Base-by-base conservation (phyloP, 2,888 invertebrate species). In the Serripes groenlandicus region DNA sequence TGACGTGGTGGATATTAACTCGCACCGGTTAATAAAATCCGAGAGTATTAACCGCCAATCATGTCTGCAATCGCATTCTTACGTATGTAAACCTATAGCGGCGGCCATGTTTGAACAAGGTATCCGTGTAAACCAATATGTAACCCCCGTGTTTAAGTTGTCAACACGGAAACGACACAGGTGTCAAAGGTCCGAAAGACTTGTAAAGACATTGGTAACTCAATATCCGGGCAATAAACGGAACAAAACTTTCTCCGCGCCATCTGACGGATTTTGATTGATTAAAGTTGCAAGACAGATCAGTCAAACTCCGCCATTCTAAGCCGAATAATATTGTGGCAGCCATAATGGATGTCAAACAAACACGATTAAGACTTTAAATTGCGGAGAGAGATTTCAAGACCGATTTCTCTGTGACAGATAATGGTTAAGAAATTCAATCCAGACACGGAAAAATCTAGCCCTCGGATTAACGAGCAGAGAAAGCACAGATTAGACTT, bases 71-170 rank as follows among this genome's bases (percentile, higher is more conserved):
- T 28, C 62, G 62, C 34, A n/a, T 69, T 68, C 74, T 79, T 74
- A 58, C 60, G 69, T 73, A 64, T 69, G 73, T 73, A 73, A 78
- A 78, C 58, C 78, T 42, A 69, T 74, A 56, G 23, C 35, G 52
- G 74, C 79, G 73, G 77, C 81, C 81, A 80, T 85, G 82, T 85
- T 85, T 85, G 85, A 80, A 80, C 85, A 82, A 76, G 74, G 69
- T 66, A 71, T 80, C 80, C 82, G 49, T 85, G 85, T 85, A 85
- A 85, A 85, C 82, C 85, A 81, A 85, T 85, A 85, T 85, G 85
- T 85, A 85, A 82, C 85, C 82, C 81, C 85, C 82, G 75, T 85
- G 82, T 85, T 85, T 75, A 85, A 82, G 82, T 85, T 85, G 85
- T 85, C 85, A 77, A 75, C 85, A 76, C 72, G 80, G 66, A 75